These are phyloP conservation scores for Pampus argenteus DNA, from an alignment of 2,797 vertebrate genomes.

Conservation along the genomic window DNA sequence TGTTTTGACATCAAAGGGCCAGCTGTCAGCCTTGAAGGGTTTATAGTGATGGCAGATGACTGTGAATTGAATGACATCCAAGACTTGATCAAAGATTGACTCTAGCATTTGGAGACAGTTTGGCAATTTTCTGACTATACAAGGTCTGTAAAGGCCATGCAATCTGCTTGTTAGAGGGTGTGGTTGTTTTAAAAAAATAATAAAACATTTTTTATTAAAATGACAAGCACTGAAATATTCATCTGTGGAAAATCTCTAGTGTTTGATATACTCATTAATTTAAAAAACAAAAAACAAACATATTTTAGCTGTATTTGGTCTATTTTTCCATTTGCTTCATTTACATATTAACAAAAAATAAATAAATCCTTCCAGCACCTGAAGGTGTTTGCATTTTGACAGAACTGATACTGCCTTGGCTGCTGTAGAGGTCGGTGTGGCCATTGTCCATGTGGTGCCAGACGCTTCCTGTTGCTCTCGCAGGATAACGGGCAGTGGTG, in stretches of 20 bases:
- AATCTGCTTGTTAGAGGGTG: constrained; percentile 29
- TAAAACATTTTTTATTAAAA: background rate
- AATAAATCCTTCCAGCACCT: constrained; percentile 17
- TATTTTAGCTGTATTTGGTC: background rate
- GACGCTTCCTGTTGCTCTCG: constrained; percentile 50
- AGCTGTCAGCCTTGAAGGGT: constrained; percentile 79
- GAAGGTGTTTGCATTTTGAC: constrained; percentile 28
- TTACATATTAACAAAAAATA: background rate
- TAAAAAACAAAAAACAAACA: no score
- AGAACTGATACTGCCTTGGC: constrained; percentile 9
- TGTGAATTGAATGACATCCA: constrained; percentile 74
- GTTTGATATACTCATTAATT: background rate
- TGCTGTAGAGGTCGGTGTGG: constrained; percentile 14
- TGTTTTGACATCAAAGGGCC: constrained; percentile 84
- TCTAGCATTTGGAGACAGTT: constrained; percentile 58
- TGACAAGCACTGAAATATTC: background rate
- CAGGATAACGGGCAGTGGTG: constrained; percentile 35
- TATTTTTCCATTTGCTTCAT: constrained; percentile 5
- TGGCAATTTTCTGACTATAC: constrained; percentile 45
- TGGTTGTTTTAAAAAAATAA: constrained; percentile 10
- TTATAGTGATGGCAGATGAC: constrained; percentile 69
- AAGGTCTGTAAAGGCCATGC: constrained; percentile 40
- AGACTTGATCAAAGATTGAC: constrained; percentile 79
- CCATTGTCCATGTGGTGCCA: constrained; percentile 46
- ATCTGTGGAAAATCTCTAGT: background rate